A percentile compares a stretch with the other conserved stretches of the same genome.
phyloP scores from a whole-genome alignment of 2,888 invertebrate species.

The Linyphia triangularis region DNA sequence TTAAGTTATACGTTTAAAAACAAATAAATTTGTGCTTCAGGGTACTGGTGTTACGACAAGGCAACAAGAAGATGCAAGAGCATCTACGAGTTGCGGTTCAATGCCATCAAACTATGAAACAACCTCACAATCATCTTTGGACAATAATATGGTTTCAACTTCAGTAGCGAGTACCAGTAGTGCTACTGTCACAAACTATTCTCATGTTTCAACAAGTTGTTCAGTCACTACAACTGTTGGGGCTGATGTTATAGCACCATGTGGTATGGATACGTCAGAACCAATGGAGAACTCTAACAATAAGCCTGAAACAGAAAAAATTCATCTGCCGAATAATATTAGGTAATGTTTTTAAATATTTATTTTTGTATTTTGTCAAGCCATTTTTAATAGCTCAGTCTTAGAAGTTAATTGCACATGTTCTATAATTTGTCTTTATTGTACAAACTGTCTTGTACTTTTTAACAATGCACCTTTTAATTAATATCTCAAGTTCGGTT shows the following conservation, averaged over 20 bases:
- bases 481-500: no score
- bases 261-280: conserved; percentile 14
- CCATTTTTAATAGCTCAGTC: no score
- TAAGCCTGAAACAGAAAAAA: conserved; percentile 46
- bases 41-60: conserved; percentile 69
- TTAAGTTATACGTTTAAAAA: not conserved
- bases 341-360: conserved; percentile 29
- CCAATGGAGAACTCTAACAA: not conserved
- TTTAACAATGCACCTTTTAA: no score
- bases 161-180: not conserved
- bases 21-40: conserved; percentile 1
- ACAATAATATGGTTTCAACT: not conserved
- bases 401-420: no score
- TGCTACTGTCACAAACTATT: conserved; percentile 53
- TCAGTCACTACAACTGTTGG: not conserved
- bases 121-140: conserved; percentile 29
- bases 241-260: not conserved
- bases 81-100: conserved; percentile 55
- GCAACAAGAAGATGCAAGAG: conserved; percentile 73
- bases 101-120: conserved; percentile 8
- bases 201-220: conserved; percentile 4
- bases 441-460: no score
- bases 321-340: conserved; percentile 62
- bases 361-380: no score
- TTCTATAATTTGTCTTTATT: no score